Conservation (phyloP, 2,113 vertebrate genomes). For the Platycercus adscitus region DNA sequence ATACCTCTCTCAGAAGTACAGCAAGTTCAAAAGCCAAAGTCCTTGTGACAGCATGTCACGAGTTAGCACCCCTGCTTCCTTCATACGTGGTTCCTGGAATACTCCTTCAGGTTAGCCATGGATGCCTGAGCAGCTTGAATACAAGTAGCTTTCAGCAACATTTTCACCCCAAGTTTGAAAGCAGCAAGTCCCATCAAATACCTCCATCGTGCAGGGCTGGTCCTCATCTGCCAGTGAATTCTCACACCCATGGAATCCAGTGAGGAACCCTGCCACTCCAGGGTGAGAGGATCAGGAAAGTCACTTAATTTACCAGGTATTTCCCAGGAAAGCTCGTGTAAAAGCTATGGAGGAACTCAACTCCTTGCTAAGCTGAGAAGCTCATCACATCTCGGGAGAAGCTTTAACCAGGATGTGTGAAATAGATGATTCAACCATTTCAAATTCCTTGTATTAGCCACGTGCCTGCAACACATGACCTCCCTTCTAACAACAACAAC, state of each 20-base stretch:
- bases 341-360: not conserved
- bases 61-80: not conserved
- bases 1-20: not conserved
- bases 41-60: not conserved
- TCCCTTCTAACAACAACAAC: conserved; percentile 32
- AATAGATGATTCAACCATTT: conserved; percentile 41
- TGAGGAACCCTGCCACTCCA: not conserved
- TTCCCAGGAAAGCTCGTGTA: not conserved
- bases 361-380: not conserved
- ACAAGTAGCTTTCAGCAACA: not conserved
- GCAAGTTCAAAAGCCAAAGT: conserved; percentile 51
- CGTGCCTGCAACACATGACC: conserved; percentile 32
- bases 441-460: conserved; percentile 7
- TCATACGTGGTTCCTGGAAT: not conserved
- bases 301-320: not conserved
- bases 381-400: not conserved
- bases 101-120: not conserved
- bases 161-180: not conserved
- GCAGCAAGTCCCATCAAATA: conserved; percentile 17
- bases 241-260: not conserved
- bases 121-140: not conserved
- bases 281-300: not conserved
- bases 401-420: not conserved
- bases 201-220: not conserved
- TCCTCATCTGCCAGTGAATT: conserved; percentile 30